Conservation (phyloP, 1,140 invertebrate species). For the Delia radicum region DNA sequence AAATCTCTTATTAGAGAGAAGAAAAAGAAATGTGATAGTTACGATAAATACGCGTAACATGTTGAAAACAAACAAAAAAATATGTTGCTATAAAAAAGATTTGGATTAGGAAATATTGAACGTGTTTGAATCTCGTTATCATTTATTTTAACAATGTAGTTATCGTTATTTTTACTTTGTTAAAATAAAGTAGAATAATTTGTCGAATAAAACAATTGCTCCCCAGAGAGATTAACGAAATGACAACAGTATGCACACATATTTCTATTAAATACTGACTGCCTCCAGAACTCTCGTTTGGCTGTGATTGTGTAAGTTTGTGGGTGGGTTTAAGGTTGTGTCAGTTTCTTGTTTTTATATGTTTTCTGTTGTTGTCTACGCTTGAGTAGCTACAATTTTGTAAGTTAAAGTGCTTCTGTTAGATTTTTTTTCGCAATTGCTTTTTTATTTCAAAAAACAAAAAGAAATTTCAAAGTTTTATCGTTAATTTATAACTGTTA, state of each 20-base stretch:
- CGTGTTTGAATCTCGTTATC: not conserved
- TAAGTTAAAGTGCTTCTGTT: no score
- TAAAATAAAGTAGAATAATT: not conserved
- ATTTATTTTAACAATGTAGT: not conserved
- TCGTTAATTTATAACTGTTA: conserved; percentile 5
- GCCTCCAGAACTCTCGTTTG: not conserved
- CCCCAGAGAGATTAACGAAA: not conserved
- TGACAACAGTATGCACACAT: conserved; percentile 1
- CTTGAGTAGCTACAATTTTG: not conserved
- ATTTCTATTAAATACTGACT: not conserved
- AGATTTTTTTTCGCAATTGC: not conserved
- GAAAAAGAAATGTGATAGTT: no score
- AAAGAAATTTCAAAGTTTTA: not conserved
- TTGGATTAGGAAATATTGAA: no score
- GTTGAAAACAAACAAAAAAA: no score
- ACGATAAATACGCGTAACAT: no score
- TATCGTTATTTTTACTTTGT: not conserved
- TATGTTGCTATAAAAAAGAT: no score
- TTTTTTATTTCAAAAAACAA: not conserved
- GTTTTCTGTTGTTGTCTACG: not conserved
- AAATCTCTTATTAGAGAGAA: no score
- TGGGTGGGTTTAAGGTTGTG: not conserved
- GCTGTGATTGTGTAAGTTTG: not conserved
- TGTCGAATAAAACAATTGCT: not conserved
- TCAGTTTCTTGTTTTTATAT: not conserved